These are phyloP conservation scores for Mantis religiosa DNA, from an alignment of 2,888 invertebrate species.

Conservation along the genomic window DNA sequence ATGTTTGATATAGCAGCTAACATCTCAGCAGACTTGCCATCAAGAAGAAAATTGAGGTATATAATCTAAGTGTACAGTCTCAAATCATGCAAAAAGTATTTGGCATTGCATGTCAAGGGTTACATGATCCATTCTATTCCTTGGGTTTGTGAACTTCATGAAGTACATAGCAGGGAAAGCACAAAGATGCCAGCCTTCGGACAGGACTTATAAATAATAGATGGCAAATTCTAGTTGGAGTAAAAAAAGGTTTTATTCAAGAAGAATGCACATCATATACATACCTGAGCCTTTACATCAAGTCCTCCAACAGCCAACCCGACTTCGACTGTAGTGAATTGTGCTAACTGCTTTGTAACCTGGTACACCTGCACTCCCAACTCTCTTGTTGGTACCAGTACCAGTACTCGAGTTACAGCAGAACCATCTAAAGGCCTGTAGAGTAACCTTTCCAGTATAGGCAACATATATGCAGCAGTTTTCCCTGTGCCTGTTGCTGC, in stretches of 20 bases:
- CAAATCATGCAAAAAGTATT: too few relatives aligned
- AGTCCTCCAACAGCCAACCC: constrained; percentile 85
- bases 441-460: constrained; percentile 87
- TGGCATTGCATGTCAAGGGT: too few relatives aligned
- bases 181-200: too few relatives aligned
- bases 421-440: constrained; percentile 70
- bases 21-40: too few relatives aligned
- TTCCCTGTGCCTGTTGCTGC: constrained; percentile 98
- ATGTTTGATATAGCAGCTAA: too few relatives aligned
- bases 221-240: not conserved
- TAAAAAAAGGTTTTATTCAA: not conserved
- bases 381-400: constrained; percentile 95
- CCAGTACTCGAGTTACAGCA: constrained; percentile 66
- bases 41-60: too few relatives aligned
- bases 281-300: constrained; percentile 67
- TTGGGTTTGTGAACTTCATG: too few relatives aligned
- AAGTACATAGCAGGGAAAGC: not conserved
- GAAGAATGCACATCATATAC: not conserved
- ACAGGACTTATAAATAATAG: too few relatives aligned
- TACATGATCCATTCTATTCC: too few relatives aligned
- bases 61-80: too few relatives aligned
- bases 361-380: constrained; percentile 96
- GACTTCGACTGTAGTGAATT: constrained; percentile 77
- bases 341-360: constrained; percentile 85
- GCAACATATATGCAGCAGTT: constrained; percentile 98